Evolutionary conservation across 2,113 vertebrate species (phyloP), one percentile per base, ranked within the genome.

Genomic region (Uropsilus gracilis): DNA sequence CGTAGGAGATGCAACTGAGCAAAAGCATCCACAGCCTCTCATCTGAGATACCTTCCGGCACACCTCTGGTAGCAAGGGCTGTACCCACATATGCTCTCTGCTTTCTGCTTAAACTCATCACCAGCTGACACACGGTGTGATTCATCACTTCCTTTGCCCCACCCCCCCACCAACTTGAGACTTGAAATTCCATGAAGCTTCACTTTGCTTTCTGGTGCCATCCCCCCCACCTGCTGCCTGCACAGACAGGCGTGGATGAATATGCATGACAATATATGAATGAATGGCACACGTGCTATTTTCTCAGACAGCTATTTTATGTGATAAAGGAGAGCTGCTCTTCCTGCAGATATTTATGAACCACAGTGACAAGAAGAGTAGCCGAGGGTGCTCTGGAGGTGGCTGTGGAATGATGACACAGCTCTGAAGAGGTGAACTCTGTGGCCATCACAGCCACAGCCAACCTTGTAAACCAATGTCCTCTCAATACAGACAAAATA

Each of bases 61-160:
- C 12, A 39, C 8, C 5, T 2, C 48, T 1, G 39, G 22, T 1
- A 4, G 2, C 6, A 17, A 57, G 53, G 14, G 5, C 24, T 26
- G 3, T 8, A 4, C 2, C 4, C 26, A 30, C 30, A 6, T 0
- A 28, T 0, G 2, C 26, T 17, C 34, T 42, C 63, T 20, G 14
- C 28, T 17, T 69, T 24, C 14, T 12, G 11, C 20, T 76, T 11
- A 10, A 18, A 61, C 8, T 82, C 44, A 75, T 8, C 5, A 64
- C 18, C 20, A 90, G 9, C 7, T 22, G 24, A 57, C 10, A 76
- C 22, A 55, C 64, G 11, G 7, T 24, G 30, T 37, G 69, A 32
- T 59, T 66, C 3, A 13, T 59, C 32, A 39, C 7, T 86, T 75
- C 53, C 68, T 91, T 63, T 88, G 6, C 55, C 2, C 1, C n/a